These are phyloP conservation scores for Patella pellucida DNA, from an alignment of 2,888 invertebrate genomes.

Conservation along the genomic window DNA sequence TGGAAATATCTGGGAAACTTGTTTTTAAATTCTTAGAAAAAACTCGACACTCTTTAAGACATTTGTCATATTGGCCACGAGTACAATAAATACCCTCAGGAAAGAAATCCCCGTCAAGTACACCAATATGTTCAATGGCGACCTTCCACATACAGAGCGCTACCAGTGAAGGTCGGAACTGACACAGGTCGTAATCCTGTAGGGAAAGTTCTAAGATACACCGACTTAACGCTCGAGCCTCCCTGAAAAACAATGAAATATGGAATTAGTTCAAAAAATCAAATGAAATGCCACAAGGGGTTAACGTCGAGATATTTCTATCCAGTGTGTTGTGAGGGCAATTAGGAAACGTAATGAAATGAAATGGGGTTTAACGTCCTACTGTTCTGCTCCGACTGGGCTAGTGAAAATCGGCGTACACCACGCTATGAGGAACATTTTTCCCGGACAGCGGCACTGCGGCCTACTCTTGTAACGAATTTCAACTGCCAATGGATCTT, in stretches of 20 bases:
- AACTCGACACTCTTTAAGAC: constrained; percentile 41
- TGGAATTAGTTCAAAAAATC: background rate
- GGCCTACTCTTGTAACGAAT: too few species aligned
- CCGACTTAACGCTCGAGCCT: constrained; percentile 46
- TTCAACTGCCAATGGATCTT: too few species aligned
- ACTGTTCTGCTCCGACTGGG: too few species aligned
- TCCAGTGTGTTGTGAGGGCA: too few species aligned
- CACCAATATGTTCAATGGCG: constrained; percentile 39
- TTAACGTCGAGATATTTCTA: too few species aligned
- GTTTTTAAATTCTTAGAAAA: constrained; percentile 45
- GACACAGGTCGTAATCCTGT: constrained; percentile 56
- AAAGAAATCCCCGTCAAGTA: constrained; percentile 41
- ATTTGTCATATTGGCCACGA: constrained; percentile 39
- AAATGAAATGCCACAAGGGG: background rate
- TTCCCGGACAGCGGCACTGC: too few species aligned
- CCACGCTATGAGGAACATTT: too few species aligned
- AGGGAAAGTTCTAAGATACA: constrained; percentile 53
- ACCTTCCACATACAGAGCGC: constrained; percentile 54
- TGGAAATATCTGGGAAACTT: constrained; percentile 42
- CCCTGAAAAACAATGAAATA: constrained; percentile 33
- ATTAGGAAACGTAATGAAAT: too few species aligned
- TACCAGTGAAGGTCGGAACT: constrained; percentile 52
- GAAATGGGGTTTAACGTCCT: too few species aligned
- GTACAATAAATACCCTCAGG: constrained; percentile 40
- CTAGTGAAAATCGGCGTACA: too few species aligned